These are phyloP conservation scores for Eleutherodactylus coqui DNA, from an alignment of 2,797 vertebrate genomes.

Conservation along the genomic window DNA sequence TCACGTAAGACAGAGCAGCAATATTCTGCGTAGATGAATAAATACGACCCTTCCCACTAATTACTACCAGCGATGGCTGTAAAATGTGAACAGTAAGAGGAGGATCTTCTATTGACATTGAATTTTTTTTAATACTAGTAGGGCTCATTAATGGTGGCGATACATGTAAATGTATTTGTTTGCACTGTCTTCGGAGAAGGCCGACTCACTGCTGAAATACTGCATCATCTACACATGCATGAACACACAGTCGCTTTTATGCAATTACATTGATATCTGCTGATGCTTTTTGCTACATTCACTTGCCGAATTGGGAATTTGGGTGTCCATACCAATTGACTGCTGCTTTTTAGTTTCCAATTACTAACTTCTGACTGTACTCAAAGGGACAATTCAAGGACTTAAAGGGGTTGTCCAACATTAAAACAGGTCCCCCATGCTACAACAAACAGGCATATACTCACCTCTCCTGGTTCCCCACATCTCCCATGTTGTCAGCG, in stretches of 20 bases:
- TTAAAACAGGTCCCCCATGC: too few relatives aligned
- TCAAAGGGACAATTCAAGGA: too few relatives aligned
- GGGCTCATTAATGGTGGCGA: neutral
- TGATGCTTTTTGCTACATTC: neutral
- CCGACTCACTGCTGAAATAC: neutral
- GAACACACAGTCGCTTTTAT: neutral
- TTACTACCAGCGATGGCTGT: neutral
- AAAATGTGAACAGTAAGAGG: neutral
- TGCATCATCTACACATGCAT: neutral
- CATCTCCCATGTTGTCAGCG: too few relatives aligned
- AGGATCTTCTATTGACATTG: neutral
- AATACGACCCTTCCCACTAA: slow-evolving; percentile 13
- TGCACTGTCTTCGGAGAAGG: neutral
- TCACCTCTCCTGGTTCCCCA: too few relatives aligned
- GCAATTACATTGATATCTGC: neutral
- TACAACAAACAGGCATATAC: too few relatives aligned
- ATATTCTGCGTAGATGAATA: slow-evolving; percentile 12
- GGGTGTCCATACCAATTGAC: too few relatives aligned
- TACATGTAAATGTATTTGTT: neutral
- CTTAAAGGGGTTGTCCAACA: too few relatives aligned
- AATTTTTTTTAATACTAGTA: neutral
- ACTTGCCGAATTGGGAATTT: neutral
- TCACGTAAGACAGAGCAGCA: slow-evolving; percentile 2
- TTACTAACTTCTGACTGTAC: too few relatives aligned
- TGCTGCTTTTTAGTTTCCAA: too few relatives aligned